Evolutionary conservation across 2,888 invertebrate genomes (phyloP), one percentile per base, ranked within the genome.

Genomic region (Latheticus oryzae): DNA sequence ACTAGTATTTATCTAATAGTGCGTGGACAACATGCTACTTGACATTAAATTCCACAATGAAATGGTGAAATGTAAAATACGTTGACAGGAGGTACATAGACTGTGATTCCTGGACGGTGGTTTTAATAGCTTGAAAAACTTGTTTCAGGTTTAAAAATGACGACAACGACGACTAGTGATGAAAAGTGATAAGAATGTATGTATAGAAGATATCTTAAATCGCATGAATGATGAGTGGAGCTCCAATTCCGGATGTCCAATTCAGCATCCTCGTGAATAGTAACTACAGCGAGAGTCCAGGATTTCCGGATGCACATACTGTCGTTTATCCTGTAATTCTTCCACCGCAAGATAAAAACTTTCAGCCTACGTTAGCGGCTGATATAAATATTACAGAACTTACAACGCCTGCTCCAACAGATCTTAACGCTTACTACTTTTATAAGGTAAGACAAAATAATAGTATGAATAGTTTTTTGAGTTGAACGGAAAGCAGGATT

Each of bases 391-490:
- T 58, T 17, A 47, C 65, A n/a, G 61, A 64, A 30, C 47, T 63
- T 32, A 63, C 57, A 23, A 61, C 65, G 35, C 65, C 64, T n/a
- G 51, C 52, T 16, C 62, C 68, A 48, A 82, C 82, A 2, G 70
- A 73, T 51, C 80, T 83, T 70, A 80, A 83, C 67, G 83, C 83
- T 40, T 83, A 83, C 60, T 83, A 81, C 63, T 83, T 83, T 64
- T 83, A 83, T 70, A 82, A 83, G 82, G 83, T 83, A 70, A 68
- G 65, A n/a, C n/a, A n/a, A n/a, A n/a, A n/a, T n/a, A n/a, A n/a
- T n/a, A n/a, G n/a, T n/a, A n/a, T n/a, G 59, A 9, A 11, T 17
- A 4, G 12, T 11, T 15, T 16, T 13, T 17, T 11, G 5, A 7
- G 17, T 7, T 11, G 5, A 5, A 17, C n/a, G n/a, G n/a, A n/a